Evolutionary conservation across 2,797 vertebrate genomes (phyloP).

Genomic region (Aeoliscus strigatus): DNA sequence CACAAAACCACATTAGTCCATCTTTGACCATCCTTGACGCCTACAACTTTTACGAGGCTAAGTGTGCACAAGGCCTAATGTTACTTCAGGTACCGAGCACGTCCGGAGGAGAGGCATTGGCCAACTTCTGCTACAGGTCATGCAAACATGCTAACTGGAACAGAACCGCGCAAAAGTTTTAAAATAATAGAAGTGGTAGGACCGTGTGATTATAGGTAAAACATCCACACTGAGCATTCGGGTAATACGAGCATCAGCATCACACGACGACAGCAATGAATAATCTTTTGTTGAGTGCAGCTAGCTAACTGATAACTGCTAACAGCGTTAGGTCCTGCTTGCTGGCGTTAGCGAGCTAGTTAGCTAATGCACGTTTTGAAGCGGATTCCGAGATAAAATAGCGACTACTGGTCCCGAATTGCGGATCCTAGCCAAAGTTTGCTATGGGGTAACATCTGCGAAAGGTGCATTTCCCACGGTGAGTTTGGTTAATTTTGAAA

Average conservation of each 20-base stretch:
- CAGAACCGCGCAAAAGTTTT: slow-evolving; percentile 15
- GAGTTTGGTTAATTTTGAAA: slow-evolving; percentile 19
- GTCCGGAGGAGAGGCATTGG: slow-evolving; percentile 61
- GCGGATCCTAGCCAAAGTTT: slow-evolving; percentile 3
- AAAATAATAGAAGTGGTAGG: background rate
- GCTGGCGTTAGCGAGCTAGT: slow-evolving; percentile 55
- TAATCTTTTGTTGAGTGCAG: slow-evolving; percentile 63
- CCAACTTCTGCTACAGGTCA: slow-evolving; percentile 72
- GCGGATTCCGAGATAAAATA: slow-evolving; percentile 15
- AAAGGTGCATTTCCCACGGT: slow-evolving; percentile 11
- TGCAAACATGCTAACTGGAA: slow-evolving; percentile 46
- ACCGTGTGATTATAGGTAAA: background rate
- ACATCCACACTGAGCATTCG: background rate
- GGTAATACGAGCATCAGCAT: background rate
- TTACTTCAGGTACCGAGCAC: slow-evolving; percentile 59
- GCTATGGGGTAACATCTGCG: background rate
- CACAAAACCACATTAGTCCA: slow-evolving; percentile 11
- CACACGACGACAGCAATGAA: slow-evolving; percentile 10
- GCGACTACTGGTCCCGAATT: slow-evolving; percentile 11
- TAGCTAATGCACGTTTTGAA: slow-evolving; percentile 66
- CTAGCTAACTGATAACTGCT: slow-evolving; percentile 54
- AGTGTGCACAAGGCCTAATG: slow-evolving; percentile 63
- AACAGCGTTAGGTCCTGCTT: slow-evolving; percentile 38
- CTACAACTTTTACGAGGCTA: slow-evolving; percentile 59
- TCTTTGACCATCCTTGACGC: slow-evolving; percentile 26